A percentile compares a stretch with the other conserved stretches of the same genome.
Conservation (phyloP, 2,797 vertebrate species). For the Anabacerthia variegaticeps region DNA sequence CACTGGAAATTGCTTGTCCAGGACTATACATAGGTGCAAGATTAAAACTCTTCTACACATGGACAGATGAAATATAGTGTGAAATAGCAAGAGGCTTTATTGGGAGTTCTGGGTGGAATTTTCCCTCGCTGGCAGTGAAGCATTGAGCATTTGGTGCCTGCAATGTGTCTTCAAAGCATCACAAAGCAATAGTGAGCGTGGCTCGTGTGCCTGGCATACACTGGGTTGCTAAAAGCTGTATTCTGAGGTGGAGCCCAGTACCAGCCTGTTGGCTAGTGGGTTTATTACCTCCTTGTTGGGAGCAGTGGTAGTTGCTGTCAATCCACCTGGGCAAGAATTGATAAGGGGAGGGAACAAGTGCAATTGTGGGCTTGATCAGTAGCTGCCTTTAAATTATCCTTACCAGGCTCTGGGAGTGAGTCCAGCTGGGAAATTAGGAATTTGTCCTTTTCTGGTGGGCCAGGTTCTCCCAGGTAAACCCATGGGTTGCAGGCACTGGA, state of each 20-base stretch:
- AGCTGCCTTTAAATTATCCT: neutral
- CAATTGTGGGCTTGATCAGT: rapidly evolving
- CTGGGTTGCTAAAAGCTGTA: neutral
- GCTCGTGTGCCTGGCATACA: neutral
- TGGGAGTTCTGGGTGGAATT: neutral
- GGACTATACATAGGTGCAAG: neutral
- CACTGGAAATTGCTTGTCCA: neutral
- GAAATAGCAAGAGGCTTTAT: neutral
- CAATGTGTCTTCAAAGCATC: neutral
- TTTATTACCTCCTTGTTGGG: neutral
- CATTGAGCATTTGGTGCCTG: neutral
- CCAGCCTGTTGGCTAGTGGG: neutral
- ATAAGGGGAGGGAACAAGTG: neutral
- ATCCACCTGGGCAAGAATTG: neutral
- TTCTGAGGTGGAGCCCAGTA: neutral
- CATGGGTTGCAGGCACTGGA: neutral
- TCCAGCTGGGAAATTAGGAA: neutral
- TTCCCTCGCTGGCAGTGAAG: neutral
- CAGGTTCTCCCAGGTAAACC: neutral
- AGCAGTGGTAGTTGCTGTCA: neutral
- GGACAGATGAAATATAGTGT: neutral
- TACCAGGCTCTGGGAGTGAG: neutral
- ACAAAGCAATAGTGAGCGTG: neutral
- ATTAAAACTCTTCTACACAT: neutral
- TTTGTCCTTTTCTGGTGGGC: neutral